phyloP scores from a whole-genome alignment of 2,113 vertebrate genomes.

The Thryonomys swinderianus region DNA sequence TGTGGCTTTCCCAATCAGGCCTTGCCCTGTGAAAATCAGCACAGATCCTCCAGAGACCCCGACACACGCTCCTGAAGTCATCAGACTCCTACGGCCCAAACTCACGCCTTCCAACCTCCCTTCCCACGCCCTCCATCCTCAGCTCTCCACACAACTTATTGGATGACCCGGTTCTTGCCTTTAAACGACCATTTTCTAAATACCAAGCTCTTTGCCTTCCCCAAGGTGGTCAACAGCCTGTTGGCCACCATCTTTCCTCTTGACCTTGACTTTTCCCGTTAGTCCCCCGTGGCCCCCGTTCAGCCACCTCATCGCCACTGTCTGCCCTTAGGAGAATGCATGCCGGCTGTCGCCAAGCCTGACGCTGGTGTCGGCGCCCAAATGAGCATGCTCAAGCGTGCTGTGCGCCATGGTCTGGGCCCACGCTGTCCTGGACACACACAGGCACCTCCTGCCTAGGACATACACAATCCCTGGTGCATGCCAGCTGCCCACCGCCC shows the following conservation, averaged over 20 bases:
- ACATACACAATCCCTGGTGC: slow-evolving; percentile 81
- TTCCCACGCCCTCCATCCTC: accelerated
- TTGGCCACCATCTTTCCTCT: background rate
- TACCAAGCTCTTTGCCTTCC: background rate
- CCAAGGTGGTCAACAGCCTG: background rate
- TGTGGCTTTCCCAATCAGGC: background rate
- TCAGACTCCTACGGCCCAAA: background rate
- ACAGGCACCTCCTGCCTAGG: slow-evolving; percentile 70
- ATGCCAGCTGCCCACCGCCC: slow-evolving; percentile 83
- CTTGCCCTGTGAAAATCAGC: background rate
- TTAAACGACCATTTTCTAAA: background rate
- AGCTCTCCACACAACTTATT: background rate
- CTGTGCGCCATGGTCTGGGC: slow-evolving; percentile 65
- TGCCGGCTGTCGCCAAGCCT: slow-evolving; percentile 82
- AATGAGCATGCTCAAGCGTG: slow-evolving; percentile 91
- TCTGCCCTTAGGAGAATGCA: slow-evolving; percentile 84
- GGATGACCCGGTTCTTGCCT: slow-evolving; percentile 12
- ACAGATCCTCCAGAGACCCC: accelerated
- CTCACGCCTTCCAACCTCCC: background rate
- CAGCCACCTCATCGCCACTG: background rate
- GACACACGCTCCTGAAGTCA: background rate
- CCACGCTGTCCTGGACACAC: slow-evolving; percentile 34
- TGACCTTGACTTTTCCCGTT: background rate
- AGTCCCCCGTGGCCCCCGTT: slow-evolving; percentile 23
- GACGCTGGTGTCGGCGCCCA: slow-evolving; percentile 89